Base-by-base conservation (phyloP, 2,888 invertebrate species). In the Hymenopus coronatus region DNA sequence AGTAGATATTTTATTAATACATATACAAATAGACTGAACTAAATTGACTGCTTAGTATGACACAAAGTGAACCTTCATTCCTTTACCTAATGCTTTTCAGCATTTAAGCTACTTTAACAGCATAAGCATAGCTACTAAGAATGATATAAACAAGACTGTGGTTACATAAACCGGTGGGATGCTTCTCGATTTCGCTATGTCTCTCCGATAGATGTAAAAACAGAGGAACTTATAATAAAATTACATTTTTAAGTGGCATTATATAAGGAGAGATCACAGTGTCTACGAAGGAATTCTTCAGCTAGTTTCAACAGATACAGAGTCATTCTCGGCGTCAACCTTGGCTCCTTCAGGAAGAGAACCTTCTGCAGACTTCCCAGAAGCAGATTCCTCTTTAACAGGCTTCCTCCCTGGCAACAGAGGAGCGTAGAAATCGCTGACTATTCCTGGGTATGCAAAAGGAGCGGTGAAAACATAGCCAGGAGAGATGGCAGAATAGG, bases 261-360 rank as follows among this genome's bases (percentile, higher is more conserved):
- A 4, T 0, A 70, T 70, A 20, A 70, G 25, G 25, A 70, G 54
- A 40, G 40, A 40, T 40, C 28, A 33, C 33, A 3, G 33, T 33
- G 3, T 20, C 15, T 20, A 70, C 3, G 1, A 70, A 70, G n/a
- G n/a, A 27, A 2, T 33, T 9, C 40, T 33, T 85, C 84, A 88
- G n/a, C 84, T 88, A 14, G 88, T 70, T 25, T 88, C 88, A 54
- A 82, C 84, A 70, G 70, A 70, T n/a, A 88, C 84, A 15, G 88
- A 84, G 27, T 85, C 88, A 25, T 85, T 88, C 4, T 88, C 81
- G 8, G 83, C n/a, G 15, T 88, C 88, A 81, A 84, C 88, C 25
- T 84, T 85, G 30, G 85, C 54, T 46, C 88, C 88, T 15, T 27
- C 20, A 7, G 88, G 88, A 15, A 88, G 28, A 8, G 82, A 83